Base-by-base conservation (phyloP, 2,797 vertebrate species). In the Sebastes iracundus region DNA sequence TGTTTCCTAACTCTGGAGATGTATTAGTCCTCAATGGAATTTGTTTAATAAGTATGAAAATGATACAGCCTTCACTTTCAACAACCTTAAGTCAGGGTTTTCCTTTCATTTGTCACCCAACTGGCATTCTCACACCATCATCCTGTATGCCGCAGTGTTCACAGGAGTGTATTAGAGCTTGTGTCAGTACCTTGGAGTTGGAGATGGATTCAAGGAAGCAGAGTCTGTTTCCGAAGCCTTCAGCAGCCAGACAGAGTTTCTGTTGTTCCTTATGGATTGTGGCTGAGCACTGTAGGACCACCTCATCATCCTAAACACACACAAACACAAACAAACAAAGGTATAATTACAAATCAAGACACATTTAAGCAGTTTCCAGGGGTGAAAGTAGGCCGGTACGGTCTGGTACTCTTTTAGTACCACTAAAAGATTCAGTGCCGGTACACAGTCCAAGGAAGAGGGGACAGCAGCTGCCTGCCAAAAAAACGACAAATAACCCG, bases 141-240 rank as follows among this genome's bases (percentile, higher is more conserved):
- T 46, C 42, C 42, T 46, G 38, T 6, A 16, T 42, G 42, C 42
- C 42, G 5, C 35, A 35, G 0, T 35, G 33, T 35, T 35, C 33
- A 25, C 38, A 53, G 9, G 13, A 74, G 46, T 23, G 25, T 30
- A 14, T 71, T 6, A 32, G 27, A 38, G 38, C 7, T 49, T 56
- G 16, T 14, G 2, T 66, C 23, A 11, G 49, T 95, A 99, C 98
- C 98, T 98, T 99, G 61, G 98, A 98, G 95, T 99, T 99, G 30
- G 98, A 99, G 35, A 98, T 98, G 58, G 98, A 98, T 92, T 99
- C 98, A 76, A 99, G 94, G 93, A 99, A 99, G 90, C 98, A 99
- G 73, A 99, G 97, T 86, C 98, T 95, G 96, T 98, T 98, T 90
- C 98, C 98, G 61, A 99, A 99, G 73, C 98, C 98, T 92, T 99